Evolutionary conservation across 92 coral and sea anemone species (phyloP), one percentile per base, ranked within the genome.

Genomic region (Pocillopora grandis): DNA sequence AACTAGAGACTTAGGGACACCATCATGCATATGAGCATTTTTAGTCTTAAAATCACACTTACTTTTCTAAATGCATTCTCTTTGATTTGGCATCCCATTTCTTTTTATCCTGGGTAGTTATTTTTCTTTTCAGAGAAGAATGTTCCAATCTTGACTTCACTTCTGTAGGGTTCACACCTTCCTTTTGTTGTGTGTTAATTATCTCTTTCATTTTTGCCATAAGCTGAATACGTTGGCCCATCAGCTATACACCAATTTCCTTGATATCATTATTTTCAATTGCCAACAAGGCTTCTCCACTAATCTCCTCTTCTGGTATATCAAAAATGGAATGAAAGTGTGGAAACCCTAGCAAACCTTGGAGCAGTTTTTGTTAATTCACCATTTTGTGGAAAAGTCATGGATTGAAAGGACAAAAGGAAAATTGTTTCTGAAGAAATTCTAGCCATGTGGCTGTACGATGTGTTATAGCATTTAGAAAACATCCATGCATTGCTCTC

Each of bases 41-140:
- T 48, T 12, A 48, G 6, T 72, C 21, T 72, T 72, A 72, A 37
- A 72, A 72, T 72, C n/a, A 72, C 23, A 72, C 76, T 72, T 72
- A n/a, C n/a, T n/a, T n/a, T 37, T 72, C 76, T 16, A 72, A 16
- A 14, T 72, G 49, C 60, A 16, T 16, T 48, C 59, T 72, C 66
- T 58, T 75, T 19, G 79, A 75, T 56, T 56, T 75, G 64, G 79
- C 79, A 75, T 75, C 79, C 79, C 79, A 75, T 2, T 9, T 13
- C 13, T 75, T 58, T 58, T 58, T 75, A 58, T 75, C 79, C 35
- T 7, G 37, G 0, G 66, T 23, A n/a, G 79, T 75, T 57, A 58
- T 58, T 75, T 75, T 75, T 75, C 66, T 57, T 21, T 75, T 75
- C 19, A 8, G 64, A n/a, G 79, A 75, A 10, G 64, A 23, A 23